phyloP scores from a whole-genome alignment of 2,888 invertebrate genomes.

The Peribatodes rhomboidaria region DNA sequence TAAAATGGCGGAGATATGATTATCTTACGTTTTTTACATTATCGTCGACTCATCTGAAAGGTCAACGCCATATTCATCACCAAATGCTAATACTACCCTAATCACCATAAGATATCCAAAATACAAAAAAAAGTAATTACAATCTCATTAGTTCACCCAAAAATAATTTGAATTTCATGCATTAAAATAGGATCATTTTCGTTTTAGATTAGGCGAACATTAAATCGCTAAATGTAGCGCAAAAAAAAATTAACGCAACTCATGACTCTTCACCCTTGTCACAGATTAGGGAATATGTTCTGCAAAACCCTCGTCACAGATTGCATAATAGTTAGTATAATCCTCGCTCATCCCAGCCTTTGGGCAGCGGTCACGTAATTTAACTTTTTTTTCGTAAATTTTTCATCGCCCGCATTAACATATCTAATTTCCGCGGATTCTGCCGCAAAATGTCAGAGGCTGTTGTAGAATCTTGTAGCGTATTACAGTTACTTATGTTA shows the following conservation, averaged over 20 bases:
- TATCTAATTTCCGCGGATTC: constrained; percentile 37
- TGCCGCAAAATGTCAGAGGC: constrained; percentile 23
- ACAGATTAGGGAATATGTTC: background rate
- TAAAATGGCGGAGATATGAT: too few relatives aligned
- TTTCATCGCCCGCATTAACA: constrained; percentile 34
- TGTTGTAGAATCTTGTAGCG: background rate
- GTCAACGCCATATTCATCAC: too few relatives aligned
- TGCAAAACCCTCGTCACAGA: background rate
- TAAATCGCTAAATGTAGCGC: constrained; percentile 32
- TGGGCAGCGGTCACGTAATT: constrained; percentile 29
- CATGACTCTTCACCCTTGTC: constrained; percentile 4
- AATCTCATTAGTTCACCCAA: background rate
- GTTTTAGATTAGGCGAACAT: constrained; percentile 13
- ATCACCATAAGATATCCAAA: background rate
- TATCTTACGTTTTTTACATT: too few relatives aligned
- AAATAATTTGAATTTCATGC: constrained; percentile 14
- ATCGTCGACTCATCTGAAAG: too few relatives aligned
- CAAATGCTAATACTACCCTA: too few relatives aligned
- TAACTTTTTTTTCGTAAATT: constrained; percentile 35
- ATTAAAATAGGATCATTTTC: constrained; percentile 15
- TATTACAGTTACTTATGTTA: constrained; percentile 2
- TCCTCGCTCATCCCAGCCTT: constrained; percentile 22
- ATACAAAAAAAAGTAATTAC: background rate
- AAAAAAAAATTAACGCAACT: constrained; percentile 11
- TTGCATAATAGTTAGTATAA: background rate